These are phyloP conservation scores for Lycorma delicatula DNA, from an alignment of 1,140 invertebrate species.

Conservation along the genomic window DNA sequence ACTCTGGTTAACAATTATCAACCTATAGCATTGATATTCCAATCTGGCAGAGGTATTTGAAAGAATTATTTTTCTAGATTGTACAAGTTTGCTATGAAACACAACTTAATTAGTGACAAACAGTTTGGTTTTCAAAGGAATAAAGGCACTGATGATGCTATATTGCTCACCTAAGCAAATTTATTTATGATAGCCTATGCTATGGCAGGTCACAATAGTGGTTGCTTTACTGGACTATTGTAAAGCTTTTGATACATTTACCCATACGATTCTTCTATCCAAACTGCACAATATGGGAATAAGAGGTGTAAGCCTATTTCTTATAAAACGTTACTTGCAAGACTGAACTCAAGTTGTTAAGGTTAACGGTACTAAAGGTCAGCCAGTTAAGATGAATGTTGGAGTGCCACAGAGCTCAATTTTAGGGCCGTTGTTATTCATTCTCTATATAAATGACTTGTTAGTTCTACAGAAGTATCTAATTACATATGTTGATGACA, in stretches of 20 bases:
- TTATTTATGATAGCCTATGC: background rate
- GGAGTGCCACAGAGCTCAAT: too few relatives aligned
- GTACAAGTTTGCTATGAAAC: constrained; percentile 7
- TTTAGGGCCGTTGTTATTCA: background rate
- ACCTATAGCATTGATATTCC: background rate
- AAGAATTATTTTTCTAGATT: background rate
- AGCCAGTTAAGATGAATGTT: too few relatives aligned
- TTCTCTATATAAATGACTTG: background rate
- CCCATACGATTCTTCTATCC: background rate
- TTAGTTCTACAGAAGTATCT: too few relatives aligned
- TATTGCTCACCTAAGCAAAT: background rate
- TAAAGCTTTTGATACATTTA: too few relatives aligned
- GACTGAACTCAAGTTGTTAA: background rate
- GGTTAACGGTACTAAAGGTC: too few relatives aligned
- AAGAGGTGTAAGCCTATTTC: too few relatives aligned
- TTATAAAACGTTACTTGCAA: background rate
- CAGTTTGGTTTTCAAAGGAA: constrained; percentile 8
- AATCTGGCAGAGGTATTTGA: background rate
- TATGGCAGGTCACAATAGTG: background rate
- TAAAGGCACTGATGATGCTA: constrained; percentile 8
- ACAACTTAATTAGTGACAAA: constrained; percentile 1
- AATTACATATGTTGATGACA: too few relatives aligned
- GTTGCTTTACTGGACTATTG: background rate
- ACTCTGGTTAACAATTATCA: background rate
- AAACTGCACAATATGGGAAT: background rate